phyloP scores from a whole-genome alignment of 2,888 invertebrate species.

The Phorcus lineatus region DNA sequence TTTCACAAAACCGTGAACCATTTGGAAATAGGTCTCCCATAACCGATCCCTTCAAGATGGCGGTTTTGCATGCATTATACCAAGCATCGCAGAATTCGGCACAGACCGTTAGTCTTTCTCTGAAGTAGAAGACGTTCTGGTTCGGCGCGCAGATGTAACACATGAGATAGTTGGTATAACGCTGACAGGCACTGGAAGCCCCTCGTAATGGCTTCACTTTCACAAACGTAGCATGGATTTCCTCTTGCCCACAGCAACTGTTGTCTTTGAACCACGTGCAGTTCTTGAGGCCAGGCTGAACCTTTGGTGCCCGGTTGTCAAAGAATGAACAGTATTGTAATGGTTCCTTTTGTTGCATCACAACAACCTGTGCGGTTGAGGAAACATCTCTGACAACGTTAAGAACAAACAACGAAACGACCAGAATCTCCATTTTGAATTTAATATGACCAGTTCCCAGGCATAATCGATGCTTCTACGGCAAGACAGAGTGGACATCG shows the following conservation, averaged over 20 bases:
- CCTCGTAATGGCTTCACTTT: conserved; percentile 75
- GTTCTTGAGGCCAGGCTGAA: conserved; percentile 73
- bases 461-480: not conserved
- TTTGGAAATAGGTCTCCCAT: conserved; percentile 70
- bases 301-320: conserved; percentile 73
- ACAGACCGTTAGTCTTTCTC: conserved; percentile 74
- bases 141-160: conserved; percentile 76
- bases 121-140: conserved; percentile 72
- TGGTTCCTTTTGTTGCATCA: conserved; percentile 8
- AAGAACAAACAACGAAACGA: not conserved
- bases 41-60: conserved; percentile 73
- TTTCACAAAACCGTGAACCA: conserved; percentile 72
- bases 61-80: conserved; percentile 72
- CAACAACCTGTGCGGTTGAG: not conserved
- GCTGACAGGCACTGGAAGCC: conserved; percentile 72
- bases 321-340: conserved; percentile 74
- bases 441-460: not conserved
- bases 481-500: no score
- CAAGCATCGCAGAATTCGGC: conserved; percentile 73
- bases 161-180: conserved; percentile 75
- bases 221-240: conserved; percentile 74
- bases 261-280: conserved; percentile 75
- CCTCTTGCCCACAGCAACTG: conserved; percentile 75
- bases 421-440: not conserved
- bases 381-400: not conserved